These are phyloP conservation scores for Machimus atricapillus DNA, from an alignment of 2,888 invertebrate genomes.

Conservation along the genomic window DNA sequence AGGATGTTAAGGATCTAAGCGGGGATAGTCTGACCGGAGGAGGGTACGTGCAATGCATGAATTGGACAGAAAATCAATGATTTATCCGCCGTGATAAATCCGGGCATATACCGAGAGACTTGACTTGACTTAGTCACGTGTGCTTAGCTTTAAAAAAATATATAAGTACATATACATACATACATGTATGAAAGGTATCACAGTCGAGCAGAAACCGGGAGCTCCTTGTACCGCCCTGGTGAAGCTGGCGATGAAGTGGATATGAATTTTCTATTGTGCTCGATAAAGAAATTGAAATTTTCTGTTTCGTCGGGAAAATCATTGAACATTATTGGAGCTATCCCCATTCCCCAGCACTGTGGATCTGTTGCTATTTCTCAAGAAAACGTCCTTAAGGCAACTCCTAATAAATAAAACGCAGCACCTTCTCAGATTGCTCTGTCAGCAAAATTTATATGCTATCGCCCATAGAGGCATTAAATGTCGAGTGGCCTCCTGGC, in stretches of 20 bases:
- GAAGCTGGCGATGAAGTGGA: neutral
- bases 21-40: neutral
- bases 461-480: neutral
- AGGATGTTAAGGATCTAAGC: neutral
- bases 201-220: neutral
- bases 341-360: neutral
- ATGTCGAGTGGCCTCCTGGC: conserved; percentile 16
- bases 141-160: neutral
- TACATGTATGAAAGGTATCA: neutral
- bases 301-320: neutral
- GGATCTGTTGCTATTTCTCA: neutral
- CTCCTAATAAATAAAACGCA: neutral
- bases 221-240: neutral
- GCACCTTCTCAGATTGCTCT: neutral
- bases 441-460: conserved; percentile 5
- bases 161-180: too few species aligned
- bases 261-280: neutral
- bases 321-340: neutral
- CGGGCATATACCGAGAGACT: neutral
- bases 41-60: neutral
- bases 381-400: neutral
- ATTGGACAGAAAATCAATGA: conserved; percentile 30
- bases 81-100: neutral
- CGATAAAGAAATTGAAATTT: neutral
- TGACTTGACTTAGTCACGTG: neutral